Base-by-base conservation (phyloP, 2,888 invertebrate species). In the Hypomecis punctinalis region DNA sequence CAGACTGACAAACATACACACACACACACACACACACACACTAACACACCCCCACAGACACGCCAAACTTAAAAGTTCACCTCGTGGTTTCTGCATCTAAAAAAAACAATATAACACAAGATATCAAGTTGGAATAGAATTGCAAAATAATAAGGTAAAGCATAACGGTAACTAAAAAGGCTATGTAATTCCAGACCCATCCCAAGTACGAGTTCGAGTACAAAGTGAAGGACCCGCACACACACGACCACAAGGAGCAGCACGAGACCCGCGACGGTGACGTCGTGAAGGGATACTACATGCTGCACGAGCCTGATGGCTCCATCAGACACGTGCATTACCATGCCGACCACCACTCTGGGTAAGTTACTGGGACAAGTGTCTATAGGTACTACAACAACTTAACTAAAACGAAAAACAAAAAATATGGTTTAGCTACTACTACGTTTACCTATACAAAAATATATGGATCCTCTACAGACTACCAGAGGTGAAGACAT, bases 141-240 rank as follows among this genome's bases (percentile, higher is more conserved):
- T 23, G 23, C n/a, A n/a, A n/a, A n/a, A n/a, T n/a, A n/a, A n/a
- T n/a, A 23, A 23, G 23, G 3, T 23, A 23, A 23, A 23, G 23
- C 23, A 23, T 23, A 40, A 36, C 7, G 35, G 42, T 0, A 6
- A 36, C 8, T 45, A 6, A 45, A 23, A 3, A 42, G 1, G 36
- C 4, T 9, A 7, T 11, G n/a, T 61, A 10, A 10, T 62, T 56
- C 9, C 67, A 74, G 74, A 70, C 73, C 3, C 71, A 67, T 48
- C 72, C 74, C 7, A 74, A 74, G 53, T 74, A 72, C 60, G 72
- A 74, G 58, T 87, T 85, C 71, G 86, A 81, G 72, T 89, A 90
- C 73, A 86, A 86, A 62, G 89, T 90, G n/a, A 74, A 82, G 69
- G 89, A 90, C 70, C 81, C 81, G 40, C 85, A 88, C 74, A 90